Evolutionary conservation across 35 echinoderm and acorn worm genomes (phyloP), one percentile per base, ranked within the genome.

Genomic region (Eucidaris tribuloides): DNA sequence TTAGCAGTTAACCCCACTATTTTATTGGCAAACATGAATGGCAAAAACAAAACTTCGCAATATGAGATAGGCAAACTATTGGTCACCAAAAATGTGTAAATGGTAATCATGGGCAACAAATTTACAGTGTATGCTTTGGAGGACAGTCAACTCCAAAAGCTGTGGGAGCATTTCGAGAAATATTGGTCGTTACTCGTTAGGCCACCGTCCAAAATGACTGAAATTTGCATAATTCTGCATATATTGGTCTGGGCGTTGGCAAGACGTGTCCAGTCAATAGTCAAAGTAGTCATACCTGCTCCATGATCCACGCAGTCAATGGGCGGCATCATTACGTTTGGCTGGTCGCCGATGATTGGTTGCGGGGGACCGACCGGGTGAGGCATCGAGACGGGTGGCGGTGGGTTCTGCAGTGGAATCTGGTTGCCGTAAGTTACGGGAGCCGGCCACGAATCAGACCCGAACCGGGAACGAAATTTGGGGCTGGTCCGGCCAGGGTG

Each of bases 281-380:
- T n/a, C 28, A 33, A 28, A 29, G 4, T 11, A 32, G 24, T 42
- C 68, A 42, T 25, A 74, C 68, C 68, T 42, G 68, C 35, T 25
- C 15, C 40, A 24, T 74, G 68, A 9, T 74, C 35, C 29, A n/a
- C 37, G 9, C 20, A 33, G 38, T 44, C 68, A 2, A 74, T 40
- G 20, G 37, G 68, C 68, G 44, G 22, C 68, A 74, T 74, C 68
- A 74, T 74, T 74, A 22, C 35, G 37, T 74, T 74, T 41, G 68
- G 38, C n/a, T 74, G 68, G 9, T 74, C 68, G 9, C 48, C 48
- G 48, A 74, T 22, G 35, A 74, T 41, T 33, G 28, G 35, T 15
- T 74, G 38, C 19, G 3, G 68, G 7, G 68, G 68, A 35, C 35
- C 28, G 17, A 27, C 68, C 2, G 37, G 29, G 34, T 74, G 68